Evolutionary conservation across 1,140 invertebrate genomes (phyloP), one percentile per base, ranked within the genome.

Genomic region (Hypothenemus hampei): DNA sequence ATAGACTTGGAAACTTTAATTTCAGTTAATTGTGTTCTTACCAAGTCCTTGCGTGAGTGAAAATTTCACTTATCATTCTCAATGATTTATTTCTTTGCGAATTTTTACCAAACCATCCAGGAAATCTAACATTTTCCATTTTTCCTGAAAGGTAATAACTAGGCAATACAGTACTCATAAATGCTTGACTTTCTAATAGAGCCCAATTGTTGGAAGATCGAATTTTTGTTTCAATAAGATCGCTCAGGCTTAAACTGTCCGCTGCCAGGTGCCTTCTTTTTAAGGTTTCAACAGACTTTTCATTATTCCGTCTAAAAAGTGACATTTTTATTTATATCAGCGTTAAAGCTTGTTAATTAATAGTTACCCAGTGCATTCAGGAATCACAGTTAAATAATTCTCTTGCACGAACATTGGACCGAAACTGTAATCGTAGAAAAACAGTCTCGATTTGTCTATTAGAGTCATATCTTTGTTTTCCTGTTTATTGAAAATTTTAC

Each of bases 351-450:
- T 31, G 13, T 3, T 35, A 19, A 48, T 35, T 18, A 24, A 44
- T 40, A 43, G 43, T 41, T 46, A 57, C 55, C 44, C 53, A 7
- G 43, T 50, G 40, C 58, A 58, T 7, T 59, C 55, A 21, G 90
- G 89, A 11, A 71, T 65, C 0, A 87, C 87, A 43, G 77, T 78
- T 0, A 91, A 75, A 76, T 99, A 99, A 76, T 99, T 99, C 71
- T 99, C 96, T 69, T 98, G 93, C 0, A 99, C 91, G 75, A 99
- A 99, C 15, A 99, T 76, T 6, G 95, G 91, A 3, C 85, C 85
- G 52, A 99, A 81, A 66, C 83, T 93, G 73, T 99, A 99, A 76
- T 99, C 97, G 60, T 93, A 84, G 74, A 99, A 99, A 74, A 98
- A 99, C 31, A 99, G 72, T 67, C 91, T 87, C 37, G 83, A 85